These are phyloP conservation scores for Pseudochaenichthys georgianus DNA, from an alignment of 2,797 vertebrate genomes.

Conservation along the genomic window DNA sequence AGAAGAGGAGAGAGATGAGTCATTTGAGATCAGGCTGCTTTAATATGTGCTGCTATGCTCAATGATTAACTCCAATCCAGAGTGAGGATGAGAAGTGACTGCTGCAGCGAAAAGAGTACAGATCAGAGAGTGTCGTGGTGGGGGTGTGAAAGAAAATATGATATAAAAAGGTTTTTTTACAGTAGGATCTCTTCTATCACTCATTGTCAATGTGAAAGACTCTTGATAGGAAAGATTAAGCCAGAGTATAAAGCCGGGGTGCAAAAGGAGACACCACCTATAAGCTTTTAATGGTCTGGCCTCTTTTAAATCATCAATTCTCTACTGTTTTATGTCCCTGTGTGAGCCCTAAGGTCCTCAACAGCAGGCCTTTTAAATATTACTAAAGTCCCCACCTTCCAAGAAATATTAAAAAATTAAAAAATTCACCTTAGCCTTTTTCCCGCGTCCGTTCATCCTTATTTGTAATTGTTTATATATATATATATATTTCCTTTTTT, in stretches of 20 bases:
- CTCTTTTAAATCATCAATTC: no score
- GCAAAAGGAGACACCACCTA: slow-evolving; percentile 10
- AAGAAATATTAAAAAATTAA: no score
- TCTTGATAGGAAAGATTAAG: slow-evolving; percentile 28
- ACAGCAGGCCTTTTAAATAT: no score
- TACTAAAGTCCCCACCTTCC: no score
- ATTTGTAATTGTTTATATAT: no score
- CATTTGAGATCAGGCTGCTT: slow-evolving; percentile 34
- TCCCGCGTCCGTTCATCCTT: no score
- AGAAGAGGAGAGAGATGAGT: slow-evolving; percentile 34
- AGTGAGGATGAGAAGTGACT: slow-evolving; percentile 21
- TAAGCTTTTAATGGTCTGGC: no score
- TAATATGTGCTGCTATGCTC: slow-evolving; percentile 24
- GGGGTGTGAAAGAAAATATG: slow-evolving; percentile 33
- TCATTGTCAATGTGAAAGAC: slow-evolving; percentile 34
- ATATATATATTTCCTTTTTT: no score
- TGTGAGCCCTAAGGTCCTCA: no score
- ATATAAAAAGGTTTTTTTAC: slow-evolving; percentile 35
- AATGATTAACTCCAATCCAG: slow-evolving; percentile 47
- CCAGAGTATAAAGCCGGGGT: slow-evolving; percentile 19
- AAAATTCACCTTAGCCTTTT: no score
- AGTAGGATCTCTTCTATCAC: slow-evolving; percentile 26
- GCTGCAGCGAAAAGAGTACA: slow-evolving; percentile 5
- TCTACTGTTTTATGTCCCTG: no score
- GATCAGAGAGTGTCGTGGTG: slow-evolving; percentile 29